Percentiles rank a stretch among this genome's conserved stretches.
Conservation (phyloP, 2,797 vertebrate genomes). For the Urosaurus nigricauda region DNA sequence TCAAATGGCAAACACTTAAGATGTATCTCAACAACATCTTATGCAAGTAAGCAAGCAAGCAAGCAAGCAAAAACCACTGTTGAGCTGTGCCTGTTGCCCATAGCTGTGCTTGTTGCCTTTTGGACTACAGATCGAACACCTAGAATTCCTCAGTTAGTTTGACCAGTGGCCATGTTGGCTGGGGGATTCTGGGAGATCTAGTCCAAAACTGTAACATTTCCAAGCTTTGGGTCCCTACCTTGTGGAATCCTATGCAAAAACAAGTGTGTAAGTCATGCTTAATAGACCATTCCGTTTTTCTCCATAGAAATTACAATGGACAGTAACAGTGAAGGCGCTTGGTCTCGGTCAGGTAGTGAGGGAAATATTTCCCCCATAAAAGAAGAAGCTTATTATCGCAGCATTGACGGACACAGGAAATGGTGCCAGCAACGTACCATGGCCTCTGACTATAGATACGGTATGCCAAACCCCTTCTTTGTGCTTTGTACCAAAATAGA, state of each 20-base stretch:
- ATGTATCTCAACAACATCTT: too few relatives aligned
- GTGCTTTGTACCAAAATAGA: conserved; percentile 56
- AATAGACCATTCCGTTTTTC: conserved; percentile 76
- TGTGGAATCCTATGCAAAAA: conserved; percentile 44
- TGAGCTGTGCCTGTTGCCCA: not conserved
- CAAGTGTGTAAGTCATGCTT: conserved; percentile 75
- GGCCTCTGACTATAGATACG: conserved; percentile 88
- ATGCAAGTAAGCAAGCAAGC: not conserved
- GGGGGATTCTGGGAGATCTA: not conserved
- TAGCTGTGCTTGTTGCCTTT: too few relatives aligned
- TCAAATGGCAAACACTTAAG: not conserved
- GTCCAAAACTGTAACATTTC: not conserved
- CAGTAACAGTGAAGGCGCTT: conserved; percentile 91
- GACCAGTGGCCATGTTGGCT: too few relatives aligned
- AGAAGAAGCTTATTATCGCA: conserved; percentile 92
- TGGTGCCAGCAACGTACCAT: conserved; percentile 86
- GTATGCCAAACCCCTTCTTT: conserved; percentile 82
- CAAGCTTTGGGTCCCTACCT: conserved; percentile 18
- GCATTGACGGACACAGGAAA: conserved; percentile 88
- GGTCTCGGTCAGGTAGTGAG: conserved; percentile 86
- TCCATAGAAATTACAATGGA: conserved; percentile 96
- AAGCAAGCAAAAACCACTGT: not conserved
- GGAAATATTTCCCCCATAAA: conserved; percentile 90
- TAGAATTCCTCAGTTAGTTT: too few relatives aligned
- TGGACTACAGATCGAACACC: too few relatives aligned